Percentiles rank a stretch among this genome's conserved stretches.
Evolutionary conservation across 1,140 invertebrate species (phyloP).

Genomic region (Dendroctonus ponderosae): DNA sequence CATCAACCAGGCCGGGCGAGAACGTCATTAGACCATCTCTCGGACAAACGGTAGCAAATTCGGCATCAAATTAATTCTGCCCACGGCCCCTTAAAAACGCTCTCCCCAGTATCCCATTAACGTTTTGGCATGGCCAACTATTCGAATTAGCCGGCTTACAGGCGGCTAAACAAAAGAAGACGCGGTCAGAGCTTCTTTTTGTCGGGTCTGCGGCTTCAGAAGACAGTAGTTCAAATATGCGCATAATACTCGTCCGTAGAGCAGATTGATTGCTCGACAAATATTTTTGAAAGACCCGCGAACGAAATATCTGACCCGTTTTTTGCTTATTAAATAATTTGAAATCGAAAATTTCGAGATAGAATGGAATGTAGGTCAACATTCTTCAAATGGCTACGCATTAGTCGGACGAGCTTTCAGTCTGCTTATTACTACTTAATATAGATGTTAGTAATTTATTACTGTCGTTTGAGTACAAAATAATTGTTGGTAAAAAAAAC

Average conservation of each 20-base stretch:
- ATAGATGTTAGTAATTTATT: too few relatives aligned
- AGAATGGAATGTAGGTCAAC: constrained; percentile 14
- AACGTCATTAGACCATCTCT: neutral
- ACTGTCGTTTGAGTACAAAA: too few relatives aligned
- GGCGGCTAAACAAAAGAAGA: constrained; percentile 35
- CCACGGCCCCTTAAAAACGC: constrained; percentile 30
- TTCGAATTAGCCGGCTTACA: constrained; percentile 34
- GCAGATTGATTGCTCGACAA: constrained; percentile 27
- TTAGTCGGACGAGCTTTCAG: too few relatives aligned
- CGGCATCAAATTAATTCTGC: constrained; percentile 34
- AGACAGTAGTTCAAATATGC: constrained; percentile 35
- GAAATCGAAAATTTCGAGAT: constrained; percentile 25
- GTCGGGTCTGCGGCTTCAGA: constrained; percentile 19
- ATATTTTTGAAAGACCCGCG: constrained; percentile 23
- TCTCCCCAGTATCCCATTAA: constrained; percentile 32
- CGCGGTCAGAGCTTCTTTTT: constrained; percentile 23
- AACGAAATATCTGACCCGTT: constrained; percentile 22
- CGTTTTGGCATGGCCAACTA: constrained; percentile 34
- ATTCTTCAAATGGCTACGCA: neutral
- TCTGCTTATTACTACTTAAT: too few relatives aligned
- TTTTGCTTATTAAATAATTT: constrained; percentile 36
- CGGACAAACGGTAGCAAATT: constrained; percentile 32
- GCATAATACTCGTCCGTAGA: constrained; percentile 28
- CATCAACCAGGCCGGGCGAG: too few relatives aligned
- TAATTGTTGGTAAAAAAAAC: too few relatives aligned